phyloP scores from a whole-genome alignment of 2,797 vertebrate species.

The Todus mexicanus region DNA sequence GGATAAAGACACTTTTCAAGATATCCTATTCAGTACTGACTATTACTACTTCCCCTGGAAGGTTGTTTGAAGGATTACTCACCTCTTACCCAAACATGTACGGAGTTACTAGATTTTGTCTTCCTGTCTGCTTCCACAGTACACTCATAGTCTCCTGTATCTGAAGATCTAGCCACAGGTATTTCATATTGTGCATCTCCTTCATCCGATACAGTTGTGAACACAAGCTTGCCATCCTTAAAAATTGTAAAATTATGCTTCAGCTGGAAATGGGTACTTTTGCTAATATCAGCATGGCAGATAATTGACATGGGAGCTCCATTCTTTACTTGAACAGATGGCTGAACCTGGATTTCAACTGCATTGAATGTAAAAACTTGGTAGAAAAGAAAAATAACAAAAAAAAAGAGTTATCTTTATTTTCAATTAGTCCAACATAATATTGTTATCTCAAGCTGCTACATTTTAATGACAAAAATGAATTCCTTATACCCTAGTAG shows the following conservation, averaged over 20 bases:
- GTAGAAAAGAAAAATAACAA: background rate
- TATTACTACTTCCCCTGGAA: background rate
- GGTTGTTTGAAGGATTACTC: constrained; percentile 6
- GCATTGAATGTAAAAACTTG: constrained; percentile 77
- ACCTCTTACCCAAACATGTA: constrained; percentile 62
- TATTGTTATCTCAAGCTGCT: background rate
- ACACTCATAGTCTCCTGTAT: constrained; percentile 72
- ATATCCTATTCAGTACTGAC: background rate
- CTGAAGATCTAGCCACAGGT: constrained; percentile 37
- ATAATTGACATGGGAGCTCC: constrained; percentile 62
- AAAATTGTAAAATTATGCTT: constrained; percentile 60
- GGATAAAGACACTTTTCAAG: background rate
- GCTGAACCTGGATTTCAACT: constrained; percentile 58
- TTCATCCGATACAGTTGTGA: constrained; percentile 23
- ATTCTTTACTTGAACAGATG: constrained; percentile 39
- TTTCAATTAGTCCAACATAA: background rate
- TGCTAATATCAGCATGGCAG: constrained; percentile 71
- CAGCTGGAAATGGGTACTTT: constrained; percentile 24
- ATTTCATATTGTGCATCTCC: constrained; percentile 25
- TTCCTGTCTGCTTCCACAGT: constrained; percentile 56
- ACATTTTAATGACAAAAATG: background rate
- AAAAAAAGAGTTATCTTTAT: background rate
- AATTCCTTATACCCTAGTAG: background rate
- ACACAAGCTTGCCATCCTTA: constrained; percentile 49
- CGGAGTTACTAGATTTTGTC: background rate